Conservation (phyloP, 2,113 vertebrate genomes). For the Acanthisitta chloris region DNA sequence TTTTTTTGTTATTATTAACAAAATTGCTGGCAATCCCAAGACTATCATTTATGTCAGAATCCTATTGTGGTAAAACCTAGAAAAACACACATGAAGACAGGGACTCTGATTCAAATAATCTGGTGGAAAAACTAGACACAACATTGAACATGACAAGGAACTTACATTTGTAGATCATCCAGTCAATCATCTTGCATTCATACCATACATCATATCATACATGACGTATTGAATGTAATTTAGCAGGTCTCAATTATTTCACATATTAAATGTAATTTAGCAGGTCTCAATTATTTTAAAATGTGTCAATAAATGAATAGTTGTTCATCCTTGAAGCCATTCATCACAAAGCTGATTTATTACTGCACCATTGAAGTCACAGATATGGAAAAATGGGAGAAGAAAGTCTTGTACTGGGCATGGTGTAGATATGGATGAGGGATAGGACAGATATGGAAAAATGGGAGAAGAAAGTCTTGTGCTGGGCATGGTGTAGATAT, state of each 20-base stretch:
- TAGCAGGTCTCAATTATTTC: background rate
- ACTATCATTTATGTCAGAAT: background rate
- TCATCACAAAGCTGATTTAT: background rate
- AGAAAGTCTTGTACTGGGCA: accelerated
- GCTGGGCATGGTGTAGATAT: accelerated
- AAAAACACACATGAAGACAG: background rate
- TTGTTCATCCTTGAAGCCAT: accelerated
- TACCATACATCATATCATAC: background rate
- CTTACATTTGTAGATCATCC: background rate
- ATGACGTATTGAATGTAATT: background rate
- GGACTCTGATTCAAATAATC: background rate
- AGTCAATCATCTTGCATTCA: background rate
- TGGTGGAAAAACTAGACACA: background rate
- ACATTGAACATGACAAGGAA: background rate
- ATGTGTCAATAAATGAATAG: background rate
- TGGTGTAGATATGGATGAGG: accelerated
- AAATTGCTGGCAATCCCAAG: background rate
- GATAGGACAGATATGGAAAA: background rate
- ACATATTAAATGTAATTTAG: no score
- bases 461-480: background rate
- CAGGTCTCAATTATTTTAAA: background rate
- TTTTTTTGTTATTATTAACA: background rate
- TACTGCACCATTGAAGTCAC: background rate
- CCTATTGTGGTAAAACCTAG: background rate
- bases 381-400: background rate